These are phyloP conservation scores for Jordanella pulchra DNA, from an alignment of 2,797 vertebrate genomes.

Conservation along the genomic window DNA sequence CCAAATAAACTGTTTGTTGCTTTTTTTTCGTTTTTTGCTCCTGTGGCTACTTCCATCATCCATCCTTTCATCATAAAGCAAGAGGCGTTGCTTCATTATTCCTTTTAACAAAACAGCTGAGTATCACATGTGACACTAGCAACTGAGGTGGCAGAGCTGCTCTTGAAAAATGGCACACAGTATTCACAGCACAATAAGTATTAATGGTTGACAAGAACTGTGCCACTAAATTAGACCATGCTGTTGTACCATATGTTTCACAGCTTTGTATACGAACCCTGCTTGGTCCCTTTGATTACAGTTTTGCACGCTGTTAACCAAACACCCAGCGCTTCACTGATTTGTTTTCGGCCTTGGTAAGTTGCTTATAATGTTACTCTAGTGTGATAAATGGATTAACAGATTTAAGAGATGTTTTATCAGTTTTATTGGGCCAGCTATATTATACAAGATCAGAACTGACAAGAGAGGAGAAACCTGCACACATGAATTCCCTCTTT, in stretches of 20 bases:
- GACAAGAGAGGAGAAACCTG: background rate
- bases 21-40: constrained; percentile 18
- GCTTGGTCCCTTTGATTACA: constrained; percentile 69
- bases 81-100: constrained; percentile 17
- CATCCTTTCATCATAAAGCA: constrained; percentile 16
- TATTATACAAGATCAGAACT: background rate
- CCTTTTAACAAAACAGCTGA: constrained; percentile 35
- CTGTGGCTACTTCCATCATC: constrained; percentile 29
- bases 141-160: constrained; percentile 47
- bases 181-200: constrained; percentile 46
- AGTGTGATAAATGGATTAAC: constrained; percentile 5
- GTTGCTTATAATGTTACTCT: constrained; percentile 13
- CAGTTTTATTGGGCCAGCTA: background rate
- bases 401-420: background rate
- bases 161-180: constrained; percentile 41
- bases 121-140: constrained; percentile 43
- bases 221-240: constrained; percentile 49
- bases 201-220: constrained; percentile 34
- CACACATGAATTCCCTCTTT: background rate
- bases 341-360: constrained; percentile 15
- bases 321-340: constrained; percentile 28
- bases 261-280: constrained; percentile 62
- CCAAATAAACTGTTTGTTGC: constrained; percentile 6
- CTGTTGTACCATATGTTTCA: constrained; percentile 73
- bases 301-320: constrained; percentile 67